phyloP scores from a whole-genome alignment of 1,140 invertebrate genomes.

The Zaprionus ornatus region DNA sequence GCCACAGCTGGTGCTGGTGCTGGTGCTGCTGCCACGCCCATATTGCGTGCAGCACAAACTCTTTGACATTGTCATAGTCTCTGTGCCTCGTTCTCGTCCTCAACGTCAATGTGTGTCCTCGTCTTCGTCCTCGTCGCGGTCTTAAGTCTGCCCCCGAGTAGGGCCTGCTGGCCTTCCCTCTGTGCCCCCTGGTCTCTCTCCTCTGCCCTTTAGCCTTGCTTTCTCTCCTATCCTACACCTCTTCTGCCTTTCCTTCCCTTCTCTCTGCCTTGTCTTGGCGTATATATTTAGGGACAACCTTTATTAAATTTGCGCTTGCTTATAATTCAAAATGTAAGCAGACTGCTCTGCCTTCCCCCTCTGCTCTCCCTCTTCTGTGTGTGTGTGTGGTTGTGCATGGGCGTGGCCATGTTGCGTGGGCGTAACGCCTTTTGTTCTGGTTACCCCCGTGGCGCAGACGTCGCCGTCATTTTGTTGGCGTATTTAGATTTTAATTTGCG shows the following conservation, averaged over 20 bases:
- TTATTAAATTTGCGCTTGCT: conserved; percentile 78
- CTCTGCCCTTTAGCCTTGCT: too few relatives aligned
- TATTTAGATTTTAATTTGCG: conserved; percentile 82
- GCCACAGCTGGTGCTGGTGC: conserved; percentile 25
- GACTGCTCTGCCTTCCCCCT: conserved; percentile 12
- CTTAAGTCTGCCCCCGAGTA: conserved; percentile 3
- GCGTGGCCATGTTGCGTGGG: conserved; percentile 10
- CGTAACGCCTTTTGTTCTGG: conserved; percentile 48
- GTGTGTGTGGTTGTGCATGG: conserved; percentile 19
- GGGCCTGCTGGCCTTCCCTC: neutral
- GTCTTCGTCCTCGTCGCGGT: conserved; percentile 6
- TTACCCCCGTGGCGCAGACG: conserved; percentile 55
- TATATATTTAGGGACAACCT: conserved; percentile 60
- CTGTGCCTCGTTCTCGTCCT: conserved; percentile 7
- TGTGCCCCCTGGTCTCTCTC: neutral
- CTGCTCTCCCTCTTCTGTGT: neutral
- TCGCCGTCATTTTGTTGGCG: conserved; percentile 77
- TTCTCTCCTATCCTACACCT: too few relatives aligned
- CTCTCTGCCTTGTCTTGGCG: conserved; percentile 6
- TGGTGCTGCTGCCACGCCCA: conserved; percentile 60
- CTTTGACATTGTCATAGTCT: conserved; percentile 80
- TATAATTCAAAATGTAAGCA: conserved; percentile 79
- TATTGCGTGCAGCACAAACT: conserved; percentile 78
- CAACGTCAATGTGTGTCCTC: neutral
- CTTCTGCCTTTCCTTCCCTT: too few relatives aligned